Evolutionary conservation across 2,113 vertebrate species (phyloP).

Genomic region (Holacanthus passer): DNA sequence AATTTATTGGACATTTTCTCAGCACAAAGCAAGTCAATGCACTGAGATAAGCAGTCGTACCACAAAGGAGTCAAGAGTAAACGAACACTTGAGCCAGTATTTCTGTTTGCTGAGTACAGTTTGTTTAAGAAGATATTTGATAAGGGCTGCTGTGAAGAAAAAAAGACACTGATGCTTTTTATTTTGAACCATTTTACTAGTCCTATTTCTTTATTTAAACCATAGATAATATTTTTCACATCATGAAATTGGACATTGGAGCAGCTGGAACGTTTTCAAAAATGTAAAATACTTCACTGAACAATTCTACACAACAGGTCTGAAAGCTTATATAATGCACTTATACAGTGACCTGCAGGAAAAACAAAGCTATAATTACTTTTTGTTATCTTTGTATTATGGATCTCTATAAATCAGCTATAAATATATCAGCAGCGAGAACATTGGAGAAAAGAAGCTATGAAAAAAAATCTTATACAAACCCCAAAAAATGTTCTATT

Average conservation of each 20-base stretch:
- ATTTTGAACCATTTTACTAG: neutral
- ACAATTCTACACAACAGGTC: neutral
- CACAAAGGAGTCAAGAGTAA: neutral
- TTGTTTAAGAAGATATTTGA: neutral
- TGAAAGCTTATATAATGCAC: neutral
- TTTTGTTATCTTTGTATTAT: neutral
- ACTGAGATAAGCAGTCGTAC: neutral
- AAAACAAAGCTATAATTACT: neutral
- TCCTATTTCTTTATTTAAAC: neutral
- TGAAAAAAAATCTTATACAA: neutral
- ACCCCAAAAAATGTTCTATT: neutral
- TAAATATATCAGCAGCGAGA: neutral
- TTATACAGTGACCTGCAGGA: neutral
- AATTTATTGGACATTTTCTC: neutral
- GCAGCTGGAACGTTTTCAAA: neutral
- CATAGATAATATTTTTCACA: neutral
- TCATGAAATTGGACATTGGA: neutral
- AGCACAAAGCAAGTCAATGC: neutral
- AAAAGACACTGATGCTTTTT: neutral
- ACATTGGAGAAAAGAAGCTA: neutral
- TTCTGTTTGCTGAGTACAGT: neutral
- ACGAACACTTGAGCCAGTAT: neutral
- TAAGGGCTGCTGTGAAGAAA: neutral
- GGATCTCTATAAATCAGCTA: neutral
- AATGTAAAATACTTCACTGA: neutral